These are phyloP conservation scores for Galagoides demidoff DNA, from an alignment of 2,797 vertebrate genomes.

Conservation along the genomic window DNA sequence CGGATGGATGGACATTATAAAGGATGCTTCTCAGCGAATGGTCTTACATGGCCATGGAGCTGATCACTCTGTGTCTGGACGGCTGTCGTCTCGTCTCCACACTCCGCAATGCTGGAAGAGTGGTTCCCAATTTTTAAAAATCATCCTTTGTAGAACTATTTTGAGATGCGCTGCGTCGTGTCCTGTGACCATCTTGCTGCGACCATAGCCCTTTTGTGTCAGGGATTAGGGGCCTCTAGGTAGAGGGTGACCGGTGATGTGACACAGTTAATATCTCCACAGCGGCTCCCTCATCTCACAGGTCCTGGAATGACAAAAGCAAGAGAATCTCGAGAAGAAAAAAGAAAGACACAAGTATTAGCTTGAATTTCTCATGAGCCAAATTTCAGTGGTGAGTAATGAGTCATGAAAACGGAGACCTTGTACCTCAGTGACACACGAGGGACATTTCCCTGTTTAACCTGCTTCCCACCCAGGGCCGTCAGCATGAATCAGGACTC, in stretches of 20 bases:
- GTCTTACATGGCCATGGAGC: not conserved
- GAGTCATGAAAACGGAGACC: conserved; percentile 18
- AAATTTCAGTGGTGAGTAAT: conserved; percentile 21
- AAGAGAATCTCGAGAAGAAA: not conserved
- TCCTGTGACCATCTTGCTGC: not conserved
- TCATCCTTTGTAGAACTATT: not conserved
- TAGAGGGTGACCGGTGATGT: not conserved
- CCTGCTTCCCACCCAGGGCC: not conserved
- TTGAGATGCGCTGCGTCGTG: not conserved
- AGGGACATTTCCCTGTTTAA: not conserved
- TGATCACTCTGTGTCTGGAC: not conserved
- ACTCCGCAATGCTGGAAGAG: not conserved
- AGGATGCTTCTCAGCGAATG: not conserved
- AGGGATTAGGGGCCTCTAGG: not conserved
- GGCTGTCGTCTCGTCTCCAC: not conserved
- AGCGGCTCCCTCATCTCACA: not conserved
- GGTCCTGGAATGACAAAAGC: not conserved
- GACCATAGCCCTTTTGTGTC: not conserved
- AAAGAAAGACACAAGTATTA: not conserved
- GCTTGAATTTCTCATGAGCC: not conserved
- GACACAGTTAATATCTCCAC: not conserved
- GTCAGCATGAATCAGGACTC: not conserved
- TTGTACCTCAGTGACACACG: not conserved
- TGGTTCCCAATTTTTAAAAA: not conserved
- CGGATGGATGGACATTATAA: not conserved